phyloP scores from a whole-genome alignment of 1,140 invertebrate species.

The Heliconius congener region DNA sequence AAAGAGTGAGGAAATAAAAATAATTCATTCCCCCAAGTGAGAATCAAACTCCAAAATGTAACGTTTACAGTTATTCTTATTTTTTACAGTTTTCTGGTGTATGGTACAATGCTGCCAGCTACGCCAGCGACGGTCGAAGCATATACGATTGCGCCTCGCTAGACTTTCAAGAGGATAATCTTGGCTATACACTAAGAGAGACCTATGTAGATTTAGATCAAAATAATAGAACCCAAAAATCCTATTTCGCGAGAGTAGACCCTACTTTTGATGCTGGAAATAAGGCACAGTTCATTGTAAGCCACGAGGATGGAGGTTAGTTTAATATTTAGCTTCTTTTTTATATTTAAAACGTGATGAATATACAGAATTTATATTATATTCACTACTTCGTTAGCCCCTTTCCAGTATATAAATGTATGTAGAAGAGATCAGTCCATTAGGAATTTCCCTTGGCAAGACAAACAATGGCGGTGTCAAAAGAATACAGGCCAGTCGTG shows the following conservation, averaged over 20 bases:
- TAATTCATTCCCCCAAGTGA: no score
- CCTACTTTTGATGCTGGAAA: constrained; percentile 73
- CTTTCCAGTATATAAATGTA: no score
- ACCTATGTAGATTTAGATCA: constrained; percentile 64
- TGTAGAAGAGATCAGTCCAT: no score
- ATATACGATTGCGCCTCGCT: constrained; percentile 69
- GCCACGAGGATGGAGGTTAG: constrained; percentile 69
- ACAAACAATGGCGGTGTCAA: no score
- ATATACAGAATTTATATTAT: neutral
- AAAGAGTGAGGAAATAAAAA: no score
- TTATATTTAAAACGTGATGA: neutral
- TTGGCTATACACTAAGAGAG: constrained; percentile 69
- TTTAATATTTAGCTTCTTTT: neutral
- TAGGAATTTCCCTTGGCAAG: no score
- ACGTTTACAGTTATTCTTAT: neutral
- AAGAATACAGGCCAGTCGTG: no score
- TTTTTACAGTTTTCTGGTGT: constrained; percentile 65
- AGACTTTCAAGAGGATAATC: constrained; percentile 71
- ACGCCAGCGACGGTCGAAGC: constrained; percentile 59
- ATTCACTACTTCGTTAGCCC: no score
- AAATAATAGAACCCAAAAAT: constrained; percentile 71
- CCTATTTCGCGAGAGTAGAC: constrained; percentile 72
- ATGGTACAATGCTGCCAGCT: constrained; percentile 69
- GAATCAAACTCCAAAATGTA: no score
- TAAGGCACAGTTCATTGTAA: constrained; percentile 70